Evolutionary conservation across 2,797 vertebrate species (phyloP).

Genomic region (Clarias fuscus): DNA sequence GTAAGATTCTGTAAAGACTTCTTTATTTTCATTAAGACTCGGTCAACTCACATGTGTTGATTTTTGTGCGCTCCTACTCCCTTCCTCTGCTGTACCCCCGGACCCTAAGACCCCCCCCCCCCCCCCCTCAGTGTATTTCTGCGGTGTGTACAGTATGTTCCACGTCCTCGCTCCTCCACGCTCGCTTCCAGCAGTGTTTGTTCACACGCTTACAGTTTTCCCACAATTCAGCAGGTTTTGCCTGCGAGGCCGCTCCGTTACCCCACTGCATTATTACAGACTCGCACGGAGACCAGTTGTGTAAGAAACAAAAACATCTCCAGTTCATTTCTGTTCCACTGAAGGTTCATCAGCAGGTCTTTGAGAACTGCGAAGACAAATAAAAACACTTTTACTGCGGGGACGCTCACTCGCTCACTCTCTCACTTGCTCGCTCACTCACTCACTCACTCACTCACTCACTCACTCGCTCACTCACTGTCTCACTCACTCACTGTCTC

Average conservation of each 20-base stretch:
- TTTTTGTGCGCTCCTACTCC: background rate
- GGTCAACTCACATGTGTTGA: background rate
- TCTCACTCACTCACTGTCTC: too few relatives aligned
- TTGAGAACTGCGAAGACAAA: background rate
- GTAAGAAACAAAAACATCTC: too few relatives aligned
- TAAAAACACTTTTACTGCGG: background rate
- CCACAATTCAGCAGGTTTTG: background rate
- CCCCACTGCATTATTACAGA: too few relatives aligned
- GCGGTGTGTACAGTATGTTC: background rate
- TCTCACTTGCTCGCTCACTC: too few relatives aligned
- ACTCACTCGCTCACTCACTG: too few relatives aligned
- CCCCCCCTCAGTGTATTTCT: background rate
- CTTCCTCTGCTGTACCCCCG: background rate
- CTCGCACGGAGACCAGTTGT: too few relatives aligned
- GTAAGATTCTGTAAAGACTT: background rate
- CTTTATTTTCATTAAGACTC: background rate
- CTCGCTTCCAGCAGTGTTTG: background rate
- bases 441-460: too few relatives aligned
- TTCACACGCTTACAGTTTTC: background rate
- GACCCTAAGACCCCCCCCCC: background rate
- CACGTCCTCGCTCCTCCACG: background rate
- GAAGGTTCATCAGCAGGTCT: background rate
- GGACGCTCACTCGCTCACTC: background rate
- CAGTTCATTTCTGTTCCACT: too few relatives aligned
- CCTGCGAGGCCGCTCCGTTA: background rate